Percentiles rank a stretch among this genome's conserved stretches.
phyloP scores from a whole-genome alignment of 2,888 invertebrate genomes.

The Tenthredo distinguenda region DNA sequence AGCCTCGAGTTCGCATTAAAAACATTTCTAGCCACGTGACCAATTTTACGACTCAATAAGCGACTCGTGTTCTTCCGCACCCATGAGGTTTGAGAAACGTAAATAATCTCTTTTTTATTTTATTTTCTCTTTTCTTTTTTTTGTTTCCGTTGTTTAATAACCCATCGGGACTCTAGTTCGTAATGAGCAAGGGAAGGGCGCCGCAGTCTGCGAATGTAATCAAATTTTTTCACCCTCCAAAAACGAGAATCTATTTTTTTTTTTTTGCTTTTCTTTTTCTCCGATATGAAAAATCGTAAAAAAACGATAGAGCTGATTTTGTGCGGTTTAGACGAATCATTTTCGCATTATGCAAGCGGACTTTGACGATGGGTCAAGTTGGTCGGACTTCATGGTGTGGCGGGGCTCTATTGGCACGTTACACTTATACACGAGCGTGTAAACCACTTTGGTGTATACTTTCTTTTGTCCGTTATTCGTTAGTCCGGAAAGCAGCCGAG shows the following conservation, averaged over 20 bases:
- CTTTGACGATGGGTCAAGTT: background rate
- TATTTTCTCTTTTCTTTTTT: background rate
- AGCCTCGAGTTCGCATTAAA: constrained; percentile 59
- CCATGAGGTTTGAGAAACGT: constrained; percentile 46
- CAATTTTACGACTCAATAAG: constrained; percentile 70
- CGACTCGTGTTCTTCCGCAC: constrained; percentile 61
- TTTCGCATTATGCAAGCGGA: background rate
- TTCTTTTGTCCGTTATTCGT: constrained; percentile 41
- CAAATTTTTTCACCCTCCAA: background rate
- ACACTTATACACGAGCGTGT: constrained; percentile 25
- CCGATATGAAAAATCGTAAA: background rate
- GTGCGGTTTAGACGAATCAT: background rate
- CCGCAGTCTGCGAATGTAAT: background rate
- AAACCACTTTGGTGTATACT: constrained; percentile 43
- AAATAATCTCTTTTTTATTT: constrained; percentile 5
- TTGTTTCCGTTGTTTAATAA: background rate
- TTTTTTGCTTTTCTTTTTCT: background rate
- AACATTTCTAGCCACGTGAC: constrained; percentile 72
- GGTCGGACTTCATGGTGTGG: background rate
- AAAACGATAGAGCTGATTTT: background rate
- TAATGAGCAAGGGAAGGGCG: background rate
- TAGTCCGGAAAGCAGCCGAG: constrained; percentile 4
- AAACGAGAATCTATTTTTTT: background rate
- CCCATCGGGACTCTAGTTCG: constrained; percentile 12
- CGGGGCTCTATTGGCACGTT: background rate